Conservation (phyloP, 2,888 invertebrate species). For the Cerastis leucographa region DNA sequence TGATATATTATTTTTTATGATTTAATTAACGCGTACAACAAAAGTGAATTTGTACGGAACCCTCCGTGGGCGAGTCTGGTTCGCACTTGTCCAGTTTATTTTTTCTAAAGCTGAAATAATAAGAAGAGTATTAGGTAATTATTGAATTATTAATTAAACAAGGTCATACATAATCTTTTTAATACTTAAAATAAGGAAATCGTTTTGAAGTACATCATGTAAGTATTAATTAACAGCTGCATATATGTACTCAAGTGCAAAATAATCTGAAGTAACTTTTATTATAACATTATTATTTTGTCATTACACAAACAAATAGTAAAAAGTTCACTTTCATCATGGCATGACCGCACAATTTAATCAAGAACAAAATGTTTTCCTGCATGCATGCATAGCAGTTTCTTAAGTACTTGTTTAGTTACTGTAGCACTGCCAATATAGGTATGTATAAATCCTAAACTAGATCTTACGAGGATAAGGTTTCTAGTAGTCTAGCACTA, state of each 20-base stretch:
- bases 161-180: conserved; percentile 7
- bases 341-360: no score
- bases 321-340: neutral
- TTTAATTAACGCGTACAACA: no score
- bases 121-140: neutral
- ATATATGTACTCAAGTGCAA: neutral
- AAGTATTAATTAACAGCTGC: neutral
- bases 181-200: conserved; percentile 10
- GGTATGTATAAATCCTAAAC: conserved; percentile 14
- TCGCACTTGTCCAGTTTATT: neutral
- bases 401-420: neutral
- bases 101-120: neutral
- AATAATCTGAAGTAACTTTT: neutral
- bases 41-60: no score
- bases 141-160: neutral
- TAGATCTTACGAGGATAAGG: conserved; percentile 24
- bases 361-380: neutral
- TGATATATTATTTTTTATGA: no score
- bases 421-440: neutral
- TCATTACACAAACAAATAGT: neutral
- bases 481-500: conserved; percentile 14
- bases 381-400: conserved; percentile 2
- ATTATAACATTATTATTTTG: neutral
- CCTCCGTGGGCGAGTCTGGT: no score
- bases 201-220: conserved; percentile 1